These are phyloP conservation scores for Dendronephthya gigantea DNA, from an alignment of 64 coral and sea anemone genomes.

Conservation along the genomic window DNA sequence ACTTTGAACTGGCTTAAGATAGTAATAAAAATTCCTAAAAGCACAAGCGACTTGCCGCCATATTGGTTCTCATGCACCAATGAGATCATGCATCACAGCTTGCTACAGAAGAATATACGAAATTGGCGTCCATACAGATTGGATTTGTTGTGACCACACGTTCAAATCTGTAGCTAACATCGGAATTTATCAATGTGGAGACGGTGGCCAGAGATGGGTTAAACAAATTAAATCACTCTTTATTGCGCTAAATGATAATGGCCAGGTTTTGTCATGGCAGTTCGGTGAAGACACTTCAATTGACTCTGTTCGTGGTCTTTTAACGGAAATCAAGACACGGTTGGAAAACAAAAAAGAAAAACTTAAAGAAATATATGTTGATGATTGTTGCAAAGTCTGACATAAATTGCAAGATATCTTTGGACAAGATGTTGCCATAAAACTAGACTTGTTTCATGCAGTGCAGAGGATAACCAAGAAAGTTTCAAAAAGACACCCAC, in stretches of 20 bases:
- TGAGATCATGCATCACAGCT: background rate
- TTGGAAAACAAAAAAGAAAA: background rate
- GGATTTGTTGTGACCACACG: constrained; percentile 5
- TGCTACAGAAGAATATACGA: background rate
- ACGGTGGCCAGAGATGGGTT: background rate
- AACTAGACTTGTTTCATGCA: background rate
- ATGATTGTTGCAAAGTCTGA: background rate
- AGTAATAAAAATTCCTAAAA: no score
- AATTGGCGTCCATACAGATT: background rate
- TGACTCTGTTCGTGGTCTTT: background rate
- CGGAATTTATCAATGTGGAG: background rate
- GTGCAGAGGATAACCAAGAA: background rate
- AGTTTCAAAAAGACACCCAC: background rate
- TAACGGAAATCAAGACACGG: background rate
- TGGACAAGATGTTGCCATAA: background rate
- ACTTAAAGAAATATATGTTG: constrained; percentile 12
- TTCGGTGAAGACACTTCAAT: background rate
- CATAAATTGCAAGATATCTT: background rate
- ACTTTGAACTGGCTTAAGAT: no score
- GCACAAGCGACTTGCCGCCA: no score
- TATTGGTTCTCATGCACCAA: no score
- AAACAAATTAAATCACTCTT: background rate
- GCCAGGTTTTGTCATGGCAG: background rate
- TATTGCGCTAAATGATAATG: background rate
- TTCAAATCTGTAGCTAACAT: background rate